Conservation (phyloP, 2,113 vertebrate genomes). For the Lipophrys pholis region DNA sequence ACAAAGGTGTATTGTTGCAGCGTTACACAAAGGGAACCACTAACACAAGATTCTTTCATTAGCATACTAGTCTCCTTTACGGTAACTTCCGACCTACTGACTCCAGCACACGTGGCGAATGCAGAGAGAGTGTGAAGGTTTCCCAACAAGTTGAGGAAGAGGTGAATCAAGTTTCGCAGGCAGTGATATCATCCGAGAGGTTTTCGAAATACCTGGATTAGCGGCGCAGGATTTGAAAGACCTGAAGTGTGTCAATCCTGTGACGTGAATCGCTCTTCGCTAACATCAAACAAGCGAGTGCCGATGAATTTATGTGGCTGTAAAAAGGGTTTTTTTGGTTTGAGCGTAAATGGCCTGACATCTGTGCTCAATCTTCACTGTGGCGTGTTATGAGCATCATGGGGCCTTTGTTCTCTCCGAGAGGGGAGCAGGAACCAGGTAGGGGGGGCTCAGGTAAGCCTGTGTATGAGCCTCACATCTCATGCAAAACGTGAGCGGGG, state of each 20-base stretch:
- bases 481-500: constrained; percentile 65
- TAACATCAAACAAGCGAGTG: constrained; percentile 73
- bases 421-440: constrained; percentile 54
- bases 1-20: constrained; percentile 67
- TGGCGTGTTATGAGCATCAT: constrained; percentile 69
- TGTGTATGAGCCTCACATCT: constrained; percentile 25
- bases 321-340: constrained; percentile 73
- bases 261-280: constrained; percentile 41
- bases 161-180: constrained; percentile 2
- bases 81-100: constrained; percentile 13
- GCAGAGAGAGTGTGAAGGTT: too few relatives aligned
- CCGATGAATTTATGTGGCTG: constrained; percentile 75
- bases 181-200: constrained; percentile 36
- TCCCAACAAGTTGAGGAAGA: background rate
- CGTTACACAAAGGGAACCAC: constrained; percentile 21
- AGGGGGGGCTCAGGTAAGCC: constrained; percentile 63
- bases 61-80: constrained; percentile 17
- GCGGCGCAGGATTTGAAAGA: constrained; percentile 63
- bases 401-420: constrained; percentile 75
- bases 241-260: constrained; percentile 35
- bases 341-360: constrained; percentile 67
- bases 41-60: constrained; percentile 29
- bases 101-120: constrained; percentile 23
- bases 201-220: constrained; percentile 37
- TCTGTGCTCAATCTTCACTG: constrained; percentile 79